Evolutionary conservation across 2,113 vertebrate species (phyloP).

Genomic region (Argyrosomus japonicus): DNA sequence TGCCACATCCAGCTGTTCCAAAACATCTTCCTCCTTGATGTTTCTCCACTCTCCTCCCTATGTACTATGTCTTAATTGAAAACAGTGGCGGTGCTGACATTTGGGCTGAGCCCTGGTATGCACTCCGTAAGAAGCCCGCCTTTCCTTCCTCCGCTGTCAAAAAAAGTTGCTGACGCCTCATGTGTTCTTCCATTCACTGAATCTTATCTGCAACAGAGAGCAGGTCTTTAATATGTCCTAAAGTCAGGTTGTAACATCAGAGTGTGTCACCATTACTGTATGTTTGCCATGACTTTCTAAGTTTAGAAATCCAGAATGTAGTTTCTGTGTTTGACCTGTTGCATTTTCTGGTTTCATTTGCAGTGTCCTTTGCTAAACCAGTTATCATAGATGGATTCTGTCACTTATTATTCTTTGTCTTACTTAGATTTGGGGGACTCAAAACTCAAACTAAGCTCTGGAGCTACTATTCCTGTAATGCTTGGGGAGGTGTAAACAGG

Average conservation of each 20-base stretch:
- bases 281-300: not conserved
- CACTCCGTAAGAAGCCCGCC: slow-evolving; percentile 13
- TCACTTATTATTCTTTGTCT: too few species aligned
- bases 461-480: too few species aligned
- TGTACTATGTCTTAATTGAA: slow-evolving; percentile 63
- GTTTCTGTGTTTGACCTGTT: slow-evolving; percentile 8
- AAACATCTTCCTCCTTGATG: slow-evolving; percentile 60
- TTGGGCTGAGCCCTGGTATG: slow-evolving; percentile 48
- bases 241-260: not conserved
- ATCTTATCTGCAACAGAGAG: slow-evolving; percentile 27
- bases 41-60: slow-evolving; percentile 46
- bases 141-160: slow-evolving; percentile 64
- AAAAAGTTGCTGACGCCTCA: slow-evolving; percentile 30
- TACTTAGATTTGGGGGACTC: too few species aligned
- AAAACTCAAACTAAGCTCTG: too few species aligned
- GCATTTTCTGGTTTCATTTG: not conserved
- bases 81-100: slow-evolving; percentile 68
- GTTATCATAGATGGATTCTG: too few species aligned
- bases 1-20: slow-evolving; percentile 70
- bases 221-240: slow-evolving; percentile 2
- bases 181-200: slow-evolving; percentile 7
- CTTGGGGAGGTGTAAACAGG: too few species aligned
- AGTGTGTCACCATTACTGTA: not conserved
- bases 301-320: not conserved
- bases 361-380: not conserved